Base-by-base conservation (phyloP, 2,113 vertebrate genomes). In the Paralichthys olivaceus region DNA sequence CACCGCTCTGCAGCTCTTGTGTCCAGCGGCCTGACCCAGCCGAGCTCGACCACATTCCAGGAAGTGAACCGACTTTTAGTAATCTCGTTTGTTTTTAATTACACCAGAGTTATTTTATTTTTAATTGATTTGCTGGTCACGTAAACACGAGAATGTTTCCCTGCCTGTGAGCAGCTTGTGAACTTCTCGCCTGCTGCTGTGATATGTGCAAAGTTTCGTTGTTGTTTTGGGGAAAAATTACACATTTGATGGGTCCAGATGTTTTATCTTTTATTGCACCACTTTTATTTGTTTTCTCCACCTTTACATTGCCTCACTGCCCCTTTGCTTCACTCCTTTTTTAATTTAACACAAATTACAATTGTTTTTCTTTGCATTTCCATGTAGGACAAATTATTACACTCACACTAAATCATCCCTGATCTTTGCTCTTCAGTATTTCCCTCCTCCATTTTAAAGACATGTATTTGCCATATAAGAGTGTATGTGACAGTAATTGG, bases 61-160 rank as follows among this genome's bases (percentile, higher is more conserved):
- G 73, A 90, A 89, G 62, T 28, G 54, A 84, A 53, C 37, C 51
- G 43, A 60, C 64, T 79, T 62, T 60, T 23, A 61, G 34, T 84
- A 66, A 67, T 81, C 63, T 77, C 57, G 70, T 85, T 89, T 90
- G 74, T 84, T 90, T 88, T 87, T 79, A 78, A 83, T 84, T 74
- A 87, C n/a, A 58, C 14, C n/a, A 67, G 56, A 67, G 70, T 37
- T 71, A 49, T 79, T 63, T 75, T 80, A 61, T 79, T 86, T 75
- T 76, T 75, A 84, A 86, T 53, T 53, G 49, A 53, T 53, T 81
- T 79, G 55, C 11, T 45, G 59, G 54, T 84, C 79, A 74, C 22
- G 43, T 61, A 81, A 90, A 88, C 81, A 81, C 7, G 19, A 43
- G 40, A 19, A 26, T 29, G 58, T 75, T 45, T 83, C 26, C 68